Evolutionary conservation across 2,113 vertebrate species (phyloP).

Genomic region (Mormoops blainvillei): DNA sequence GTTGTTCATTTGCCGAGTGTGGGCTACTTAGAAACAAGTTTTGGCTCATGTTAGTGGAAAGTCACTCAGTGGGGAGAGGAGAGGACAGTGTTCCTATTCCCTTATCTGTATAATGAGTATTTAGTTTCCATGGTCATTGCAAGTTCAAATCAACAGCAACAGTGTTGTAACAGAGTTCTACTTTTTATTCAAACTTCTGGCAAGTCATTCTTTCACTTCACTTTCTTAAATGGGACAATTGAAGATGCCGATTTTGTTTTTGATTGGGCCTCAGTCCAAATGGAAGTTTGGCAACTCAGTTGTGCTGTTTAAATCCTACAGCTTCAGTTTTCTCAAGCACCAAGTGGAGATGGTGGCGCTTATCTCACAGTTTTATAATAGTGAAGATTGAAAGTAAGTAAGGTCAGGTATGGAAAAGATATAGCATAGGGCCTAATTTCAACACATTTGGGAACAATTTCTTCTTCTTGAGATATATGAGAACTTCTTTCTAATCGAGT

Average conservation of each 20-base stretch:
- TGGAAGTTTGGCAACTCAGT: background rate
- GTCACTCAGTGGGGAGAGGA: background rate
- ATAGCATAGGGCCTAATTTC: background rate
- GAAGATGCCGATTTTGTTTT: constrained; percentile 11
- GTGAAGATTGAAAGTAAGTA: background rate
- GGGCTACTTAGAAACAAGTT: background rate
- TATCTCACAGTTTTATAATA: background rate
- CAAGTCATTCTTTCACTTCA: background rate
- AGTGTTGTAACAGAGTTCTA: constrained; percentile 8
- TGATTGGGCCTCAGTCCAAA: background rate
- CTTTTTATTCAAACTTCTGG: constrained; percentile 31
- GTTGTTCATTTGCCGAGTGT: background rate
- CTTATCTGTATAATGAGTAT: constrained; percentile 54
- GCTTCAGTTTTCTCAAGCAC: background rate
- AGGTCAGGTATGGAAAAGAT: background rate
- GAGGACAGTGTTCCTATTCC: background rate
- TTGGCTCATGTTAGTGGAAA: constrained; percentile 35
- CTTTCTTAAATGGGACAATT: background rate
- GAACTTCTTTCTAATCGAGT: background rate
- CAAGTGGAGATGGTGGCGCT: background rate
- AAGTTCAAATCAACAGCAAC: constrained; percentile 2
- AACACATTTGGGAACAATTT: background rate
- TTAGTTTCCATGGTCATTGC: constrained; percentile 33
- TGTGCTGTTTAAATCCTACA: background rate
- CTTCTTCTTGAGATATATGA: background rate